Conservation (phyloP, 2,797 vertebrate genomes). For the Onychomys leucogaster region DNA sequence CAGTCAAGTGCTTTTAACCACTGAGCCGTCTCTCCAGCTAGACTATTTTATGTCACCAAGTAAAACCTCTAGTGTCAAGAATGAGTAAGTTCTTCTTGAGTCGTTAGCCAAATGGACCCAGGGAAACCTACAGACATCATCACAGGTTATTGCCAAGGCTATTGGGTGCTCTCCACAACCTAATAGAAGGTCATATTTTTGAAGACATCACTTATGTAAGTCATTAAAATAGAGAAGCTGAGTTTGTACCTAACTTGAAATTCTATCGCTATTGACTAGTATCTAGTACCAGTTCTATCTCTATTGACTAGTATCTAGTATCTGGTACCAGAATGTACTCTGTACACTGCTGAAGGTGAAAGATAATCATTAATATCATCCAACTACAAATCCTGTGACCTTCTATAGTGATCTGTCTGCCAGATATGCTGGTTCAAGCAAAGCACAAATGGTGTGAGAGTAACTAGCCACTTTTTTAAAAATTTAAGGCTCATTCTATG, state of each 20-base stretch:
- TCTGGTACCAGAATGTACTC: background rate
- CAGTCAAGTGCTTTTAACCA: no score
- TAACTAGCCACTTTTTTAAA: no score
- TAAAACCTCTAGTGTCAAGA: background rate
- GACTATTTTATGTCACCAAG: background rate
- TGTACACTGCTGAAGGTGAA: background rate
- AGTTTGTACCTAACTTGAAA: background rate
- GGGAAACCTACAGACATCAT: background rate
- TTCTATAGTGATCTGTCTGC: background rate
- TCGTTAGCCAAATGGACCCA: background rate
- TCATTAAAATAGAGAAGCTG: background rate
- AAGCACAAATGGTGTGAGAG: background rate
- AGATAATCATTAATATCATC: background rate
- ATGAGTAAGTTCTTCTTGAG: background rate
- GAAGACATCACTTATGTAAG: background rate
- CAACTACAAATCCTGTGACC: background rate
- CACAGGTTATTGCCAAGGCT: background rate
- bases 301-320: background rate
- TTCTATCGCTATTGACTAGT: background rate
- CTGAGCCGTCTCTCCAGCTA: no score
- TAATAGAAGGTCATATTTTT: background rate
- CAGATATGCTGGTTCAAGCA: no score
- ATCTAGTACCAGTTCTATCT: background rate
- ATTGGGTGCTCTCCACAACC: background rate
- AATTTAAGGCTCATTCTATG: background rate